Evolutionary conservation across 2,113 vertebrate species (phyloP).

Genomic region (Amphilophus citrinellus): DNA sequence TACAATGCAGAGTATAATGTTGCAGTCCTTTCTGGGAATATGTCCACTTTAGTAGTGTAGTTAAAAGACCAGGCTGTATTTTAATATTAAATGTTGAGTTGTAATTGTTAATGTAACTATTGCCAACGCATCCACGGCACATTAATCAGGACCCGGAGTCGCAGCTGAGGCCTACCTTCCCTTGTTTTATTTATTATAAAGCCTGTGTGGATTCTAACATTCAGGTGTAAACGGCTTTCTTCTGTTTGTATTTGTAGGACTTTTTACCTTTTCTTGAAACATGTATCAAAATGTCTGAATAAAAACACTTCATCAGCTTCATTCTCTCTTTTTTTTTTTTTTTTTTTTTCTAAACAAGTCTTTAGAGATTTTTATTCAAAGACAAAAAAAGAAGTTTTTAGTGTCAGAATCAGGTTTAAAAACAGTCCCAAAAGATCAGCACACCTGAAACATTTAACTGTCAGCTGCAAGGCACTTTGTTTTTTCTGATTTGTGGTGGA

Average conservation of each 20-base stretch:
- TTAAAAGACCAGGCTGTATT: neutral
- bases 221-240: conserved; percentile 5
- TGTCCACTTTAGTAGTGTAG: neutral
- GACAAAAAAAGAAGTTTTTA: neutral
- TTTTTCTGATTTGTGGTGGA: neutral
- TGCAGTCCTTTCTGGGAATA: neutral
- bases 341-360: neutral
- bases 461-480: conserved; percentile 24
- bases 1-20: no score
- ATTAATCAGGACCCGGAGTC: neutral
- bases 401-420: neutral
- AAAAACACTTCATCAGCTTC: conserved; percentile 21
- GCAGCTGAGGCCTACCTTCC: neutral
- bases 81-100: neutral
- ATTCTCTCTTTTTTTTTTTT: no score
- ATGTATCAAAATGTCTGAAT: conserved; percentile 26
- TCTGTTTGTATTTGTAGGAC: neutral
- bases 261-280: neutral
- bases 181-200: conserved; percentile 53
- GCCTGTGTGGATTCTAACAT: conserved; percentile 5
- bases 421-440: neutral
- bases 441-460: neutral
- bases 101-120: neutral
- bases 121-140: neutral
- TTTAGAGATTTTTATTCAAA: neutral